Base-by-base conservation (phyloP, 2,888 invertebrate genomes). In the Drosophila sordidapex region DNA sequence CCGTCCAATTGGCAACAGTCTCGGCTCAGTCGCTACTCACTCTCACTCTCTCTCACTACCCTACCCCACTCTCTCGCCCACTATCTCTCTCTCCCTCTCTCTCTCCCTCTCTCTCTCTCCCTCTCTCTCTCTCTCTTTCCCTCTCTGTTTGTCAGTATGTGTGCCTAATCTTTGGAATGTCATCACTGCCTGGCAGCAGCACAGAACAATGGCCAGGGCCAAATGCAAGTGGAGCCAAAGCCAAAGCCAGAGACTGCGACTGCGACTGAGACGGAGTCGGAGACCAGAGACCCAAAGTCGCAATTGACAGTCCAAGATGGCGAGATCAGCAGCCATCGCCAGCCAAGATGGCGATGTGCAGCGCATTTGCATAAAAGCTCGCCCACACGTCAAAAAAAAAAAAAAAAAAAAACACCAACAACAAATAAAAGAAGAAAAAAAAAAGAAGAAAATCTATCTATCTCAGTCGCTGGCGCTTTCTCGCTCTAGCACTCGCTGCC, bases 121-220 rank as follows among this genome's bases (percentile, higher is more conserved):
- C n/a, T 15, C 51, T 29, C n/a, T 11, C 31, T 58, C 43, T 21
- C 43, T 38, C 36, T 51, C 43, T 54, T 36, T 18, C 49, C 15
- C 35, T 11, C 11, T 29, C 56, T n/a, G 4, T 46, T 10, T 25
- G n/a, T 43, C 54, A 35, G 48, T 40, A 49, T 59, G 65, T 69
- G 62, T 31, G 81, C 67, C 76, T 90, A 90, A 88, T 88, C 88
- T 90, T 62, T 64, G 89, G 90, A 90, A 88, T 88, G 82, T 83
- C 81, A 88, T 88, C 88, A 81, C 76, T 65, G 73, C 68, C 68
- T 81, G 76, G 70, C 78, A 84, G 78, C 54, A 36, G 25, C 53
- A 38, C 86, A 88, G 77, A 87, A 87, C 89, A 87, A 87, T 84
- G 83, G 83, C 74, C 76, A 74, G 71, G 76, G 58, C 72, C 71